Evolutionary conservation across 2,797 vertebrate species (phyloP).

Genomic region (Gambelia wislizenii): DNA sequence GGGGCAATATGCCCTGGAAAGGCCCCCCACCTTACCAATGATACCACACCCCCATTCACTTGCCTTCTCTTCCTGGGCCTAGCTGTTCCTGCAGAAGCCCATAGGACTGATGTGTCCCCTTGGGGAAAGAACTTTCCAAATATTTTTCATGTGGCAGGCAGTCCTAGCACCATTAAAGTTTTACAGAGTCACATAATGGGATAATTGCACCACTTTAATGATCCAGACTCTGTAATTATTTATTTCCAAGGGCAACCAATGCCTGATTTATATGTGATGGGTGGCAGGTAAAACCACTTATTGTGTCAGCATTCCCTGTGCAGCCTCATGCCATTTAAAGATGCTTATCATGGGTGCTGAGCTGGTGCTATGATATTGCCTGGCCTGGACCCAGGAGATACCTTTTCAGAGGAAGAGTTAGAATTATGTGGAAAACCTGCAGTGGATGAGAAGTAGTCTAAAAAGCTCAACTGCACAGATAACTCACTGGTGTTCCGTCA

Average conservation of each 20-base stretch:
- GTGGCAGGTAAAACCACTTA: not conserved
- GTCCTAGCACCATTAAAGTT: not conserved
- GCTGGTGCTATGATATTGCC: not conserved
- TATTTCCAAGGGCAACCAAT: not conserved
- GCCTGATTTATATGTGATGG: not conserved
- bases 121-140: not conserved
- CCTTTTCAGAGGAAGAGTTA: no score
- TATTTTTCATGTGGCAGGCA: not conserved
- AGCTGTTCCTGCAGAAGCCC: not conserved
- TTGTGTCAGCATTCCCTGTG: not conserved
- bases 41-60: not conserved
- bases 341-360: not conserved
- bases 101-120: not conserved
- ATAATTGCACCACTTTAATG: not conserved
- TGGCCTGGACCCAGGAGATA: no score
- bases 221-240: not conserved
- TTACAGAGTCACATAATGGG: not conserved
- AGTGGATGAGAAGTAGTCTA: no score
- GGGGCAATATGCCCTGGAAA: not conserved
- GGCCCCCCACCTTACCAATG: not conserved
- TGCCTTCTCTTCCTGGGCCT: not conserved
- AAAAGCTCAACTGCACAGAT: no score
- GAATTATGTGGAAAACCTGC: no score
- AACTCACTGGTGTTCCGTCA: no score
- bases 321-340: no score